Conservation (phyloP, 2,113 vertebrate genomes). For the Thamnophis sirtalis region DNA sequence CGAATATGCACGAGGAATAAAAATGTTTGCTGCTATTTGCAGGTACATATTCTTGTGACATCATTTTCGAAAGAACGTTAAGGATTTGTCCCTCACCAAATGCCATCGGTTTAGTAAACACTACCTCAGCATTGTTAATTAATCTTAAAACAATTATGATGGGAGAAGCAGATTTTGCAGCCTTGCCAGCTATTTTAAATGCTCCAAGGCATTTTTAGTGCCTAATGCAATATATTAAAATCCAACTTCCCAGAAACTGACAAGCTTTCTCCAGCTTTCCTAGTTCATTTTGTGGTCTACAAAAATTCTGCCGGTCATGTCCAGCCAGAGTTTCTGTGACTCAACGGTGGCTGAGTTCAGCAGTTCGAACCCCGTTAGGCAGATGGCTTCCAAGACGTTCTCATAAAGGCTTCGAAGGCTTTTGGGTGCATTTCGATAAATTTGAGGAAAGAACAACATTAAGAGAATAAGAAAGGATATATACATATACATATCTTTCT, state of each 20-base stretch:
- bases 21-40: neutral
- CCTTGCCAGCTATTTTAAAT: conserved; percentile 43
- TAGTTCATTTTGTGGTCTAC: neutral
- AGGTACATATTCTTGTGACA: neutral
- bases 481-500: neutral
- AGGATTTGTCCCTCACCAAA: conserved; percentile 1
- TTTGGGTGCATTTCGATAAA: neutral
- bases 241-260: neutral
- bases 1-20: rapidly evolving
- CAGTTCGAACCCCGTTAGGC: neutral
- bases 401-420: neutral
- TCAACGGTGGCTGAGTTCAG: neutral
- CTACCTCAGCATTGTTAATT: conserved; percentile 37
- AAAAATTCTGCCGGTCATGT: neutral
- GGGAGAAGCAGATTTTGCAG: conserved; percentile 51
- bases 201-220: neutral
- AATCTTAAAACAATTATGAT: conserved; percentile 55
- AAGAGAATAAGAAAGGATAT: neutral
- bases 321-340: neutral
- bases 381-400: neutral
- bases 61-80: neutral
- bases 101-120: conserved; percentile 43
- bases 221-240: neutral
- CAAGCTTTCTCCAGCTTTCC: neutral
- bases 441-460: neutral